These are phyloP conservation scores for Danio choprae DNA, from an alignment of 2,797 vertebrate species.

Conservation along the genomic window DNA sequence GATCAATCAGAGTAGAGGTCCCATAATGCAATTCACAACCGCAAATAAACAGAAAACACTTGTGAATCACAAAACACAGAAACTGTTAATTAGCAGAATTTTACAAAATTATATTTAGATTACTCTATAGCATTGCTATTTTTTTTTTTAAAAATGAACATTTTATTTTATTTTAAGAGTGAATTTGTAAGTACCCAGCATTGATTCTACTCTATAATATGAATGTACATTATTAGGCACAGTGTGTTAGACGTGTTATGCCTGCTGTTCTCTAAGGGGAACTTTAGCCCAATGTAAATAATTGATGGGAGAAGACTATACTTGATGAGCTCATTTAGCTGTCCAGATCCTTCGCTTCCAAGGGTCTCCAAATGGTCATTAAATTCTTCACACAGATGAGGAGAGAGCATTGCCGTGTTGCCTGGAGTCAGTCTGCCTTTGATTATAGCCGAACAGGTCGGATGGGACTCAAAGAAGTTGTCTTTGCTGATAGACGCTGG, in stretches of 20 bases:
- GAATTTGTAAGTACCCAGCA: no score
- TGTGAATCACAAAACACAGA: no score
- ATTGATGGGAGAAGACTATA: constrained; percentile 62
- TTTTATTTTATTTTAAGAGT: no score
- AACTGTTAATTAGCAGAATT: no score
- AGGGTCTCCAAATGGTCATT: constrained; percentile 72
- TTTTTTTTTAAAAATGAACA: no score
- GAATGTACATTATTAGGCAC: not conserved
- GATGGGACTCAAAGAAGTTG: constrained; percentile 77
- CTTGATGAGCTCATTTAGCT: constrained; percentile 79
- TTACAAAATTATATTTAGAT: not conserved
- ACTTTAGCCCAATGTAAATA: constrained; percentile 33
- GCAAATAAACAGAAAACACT: no score
- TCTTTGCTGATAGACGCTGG: constrained; percentile 80
- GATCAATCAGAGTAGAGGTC: no score
- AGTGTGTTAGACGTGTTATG: not conserved
- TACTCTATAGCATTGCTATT: not conserved
- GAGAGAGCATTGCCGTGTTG: constrained; percentile 65
- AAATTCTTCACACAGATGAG: constrained; percentile 75
- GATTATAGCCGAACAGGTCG: constrained; percentile 72
- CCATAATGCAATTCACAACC: no score
- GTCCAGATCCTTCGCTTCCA: constrained; percentile 65
- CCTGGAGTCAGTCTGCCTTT: constrained; percentile 78
- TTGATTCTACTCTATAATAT: no score
- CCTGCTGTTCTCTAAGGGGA: not conserved